Percentiles rank a stretch among this genome's conserved stretches.
phyloP scores from a whole-genome alignment of 2,797 vertebrate genomes.

The Gephyroberyx darwinii region DNA sequence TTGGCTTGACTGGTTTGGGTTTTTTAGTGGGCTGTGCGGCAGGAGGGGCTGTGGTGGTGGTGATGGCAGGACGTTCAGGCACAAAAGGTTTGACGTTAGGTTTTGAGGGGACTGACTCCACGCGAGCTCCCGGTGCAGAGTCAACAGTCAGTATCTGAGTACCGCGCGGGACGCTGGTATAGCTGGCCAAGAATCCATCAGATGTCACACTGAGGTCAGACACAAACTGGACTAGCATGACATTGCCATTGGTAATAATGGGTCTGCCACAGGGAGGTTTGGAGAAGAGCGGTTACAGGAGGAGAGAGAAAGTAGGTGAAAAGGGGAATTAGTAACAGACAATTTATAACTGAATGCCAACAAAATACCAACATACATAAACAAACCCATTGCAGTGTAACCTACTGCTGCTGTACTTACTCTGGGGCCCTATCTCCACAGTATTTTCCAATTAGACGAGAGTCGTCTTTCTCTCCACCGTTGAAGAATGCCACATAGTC shows the following conservation, averaged over 20 bases:
- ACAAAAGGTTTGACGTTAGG: conserved; percentile 37
- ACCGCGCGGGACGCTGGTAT: conserved; percentile 74
- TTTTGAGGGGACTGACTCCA: conserved; percentile 32
- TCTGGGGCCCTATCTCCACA: conserved; percentile 85
- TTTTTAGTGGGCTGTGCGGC: conserved; percentile 36
- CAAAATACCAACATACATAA: not conserved
- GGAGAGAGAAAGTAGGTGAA: conserved; percentile 8
- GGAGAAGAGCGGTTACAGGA: too few relatives aligned
- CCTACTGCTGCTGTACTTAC: conserved; percentile 72
- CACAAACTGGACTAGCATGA: conserved; percentile 92
- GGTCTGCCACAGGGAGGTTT: conserved; percentile 68
- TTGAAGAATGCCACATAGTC: conserved; percentile 92
- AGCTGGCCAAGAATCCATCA: conserved; percentile 88
- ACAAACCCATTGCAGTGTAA: not conserved
- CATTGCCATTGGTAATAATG: conserved; percentile 82
- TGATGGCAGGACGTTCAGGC: conserved; percentile 31
- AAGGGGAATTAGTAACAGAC: not conserved
- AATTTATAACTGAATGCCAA: not conserved
- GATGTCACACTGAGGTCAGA: conserved; percentile 91
- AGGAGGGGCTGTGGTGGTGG: conserved; percentile 36
- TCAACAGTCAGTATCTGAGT: conserved; percentile 31
- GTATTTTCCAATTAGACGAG: conserved; percentile 85
- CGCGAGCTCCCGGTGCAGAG: conserved; percentile 24
- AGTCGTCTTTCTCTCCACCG: conserved; percentile 84
- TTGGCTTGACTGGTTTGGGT: conserved; percentile 57